Evolutionary conservation across 2,113 vertebrate genomes (phyloP), one percentile per base, ranked within the genome.

Genomic region (Anser brachyrhynchus): DNA sequence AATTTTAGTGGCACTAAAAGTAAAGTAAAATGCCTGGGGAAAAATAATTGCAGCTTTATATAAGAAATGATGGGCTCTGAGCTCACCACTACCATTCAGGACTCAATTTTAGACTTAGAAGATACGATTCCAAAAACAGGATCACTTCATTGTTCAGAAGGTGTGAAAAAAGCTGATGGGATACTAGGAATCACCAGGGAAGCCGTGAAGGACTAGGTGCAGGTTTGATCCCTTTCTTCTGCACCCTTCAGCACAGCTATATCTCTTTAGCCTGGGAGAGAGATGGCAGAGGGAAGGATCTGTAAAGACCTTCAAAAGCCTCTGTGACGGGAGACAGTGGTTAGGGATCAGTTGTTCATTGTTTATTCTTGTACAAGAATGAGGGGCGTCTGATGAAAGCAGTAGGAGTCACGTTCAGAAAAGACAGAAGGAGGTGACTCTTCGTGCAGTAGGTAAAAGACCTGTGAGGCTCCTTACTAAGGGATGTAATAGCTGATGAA

Each of bases 91-190:
- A 33, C 35, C 49, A 0, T 49, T 66, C 23, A 25, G 31, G 33
- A 37, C 51, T 92, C 44, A 49, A 82, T 73, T 75, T 31, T 21
- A 49, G 26, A 73, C 18, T 49, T 91, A 31, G 1, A 11, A 82
- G 28, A 43, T 28, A 59, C 0, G 0, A 28, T 73, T 37, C 41
- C 7, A 13, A 18, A 58, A 2, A 21, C 5, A 41, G 67, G n/a
- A 35, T 18, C 11, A 35, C 19, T 67, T 86, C 12, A 51, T 18
- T 41, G 19, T 71, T 75, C 52, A 76, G 22, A 65, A 55, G 11
- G 20, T 69, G 19, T 55, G 7, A 14, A 41, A 35, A 71, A 62
- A 17, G 0, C 11, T n/a, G 16, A 2, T 66, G n/a, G 55, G 90
- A 54, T 1, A 0, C 49, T 66, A 49, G n/a, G 51, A 79, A 65